A percentile compares a stretch with the other conserved stretches of the same genome.
These are phyloP conservation scores for Pangasius djambal DNA, from an alignment of 2,797 vertebrate species.

Conservation along the genomic window DNA sequence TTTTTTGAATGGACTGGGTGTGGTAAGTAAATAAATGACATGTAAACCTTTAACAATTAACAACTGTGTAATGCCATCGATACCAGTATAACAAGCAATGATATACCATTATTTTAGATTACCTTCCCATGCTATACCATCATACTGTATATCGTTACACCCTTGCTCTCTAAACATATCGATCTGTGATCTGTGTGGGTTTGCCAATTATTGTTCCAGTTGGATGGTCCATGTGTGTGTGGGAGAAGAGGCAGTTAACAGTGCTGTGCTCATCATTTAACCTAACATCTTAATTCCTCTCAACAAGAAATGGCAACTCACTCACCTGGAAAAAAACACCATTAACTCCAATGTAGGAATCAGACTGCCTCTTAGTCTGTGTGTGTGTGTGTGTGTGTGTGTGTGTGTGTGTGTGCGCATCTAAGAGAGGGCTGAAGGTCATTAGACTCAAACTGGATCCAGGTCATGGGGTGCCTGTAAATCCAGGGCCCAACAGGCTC, in stretches of 20 bases:
- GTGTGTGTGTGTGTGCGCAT: constrained; percentile 20
- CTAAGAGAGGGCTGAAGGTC: constrained; percentile 66
- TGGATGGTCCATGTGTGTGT: constrained; percentile 39
- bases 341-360: constrained; percentile 73
- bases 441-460: constrained; percentile 72
- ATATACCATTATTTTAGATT: background rate
- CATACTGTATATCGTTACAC: background rate
- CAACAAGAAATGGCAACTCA: constrained; percentile 57
- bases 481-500: constrained; percentile 68
- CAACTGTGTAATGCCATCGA: too few relatives aligned
- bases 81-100: background rate
- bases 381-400: constrained; percentile 43
- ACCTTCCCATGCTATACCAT: background rate
- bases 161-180: constrained; percentile 32
- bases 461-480: constrained; percentile 74
- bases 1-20: background rate
- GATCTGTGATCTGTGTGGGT: constrained; percentile 55
- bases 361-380: constrained; percentile 55
- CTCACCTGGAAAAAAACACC: constrained; percentile 89
- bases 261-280: constrained; percentile 63
- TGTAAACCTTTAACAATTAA: background rate
- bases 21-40: background rate
- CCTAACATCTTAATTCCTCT: constrained; percentile 86
- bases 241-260: constrained; percentile 51
- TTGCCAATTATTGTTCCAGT: constrained; percentile 51